Conservation (phyloP, 2,113 vertebrate species). For the Gallinago media region DNA sequence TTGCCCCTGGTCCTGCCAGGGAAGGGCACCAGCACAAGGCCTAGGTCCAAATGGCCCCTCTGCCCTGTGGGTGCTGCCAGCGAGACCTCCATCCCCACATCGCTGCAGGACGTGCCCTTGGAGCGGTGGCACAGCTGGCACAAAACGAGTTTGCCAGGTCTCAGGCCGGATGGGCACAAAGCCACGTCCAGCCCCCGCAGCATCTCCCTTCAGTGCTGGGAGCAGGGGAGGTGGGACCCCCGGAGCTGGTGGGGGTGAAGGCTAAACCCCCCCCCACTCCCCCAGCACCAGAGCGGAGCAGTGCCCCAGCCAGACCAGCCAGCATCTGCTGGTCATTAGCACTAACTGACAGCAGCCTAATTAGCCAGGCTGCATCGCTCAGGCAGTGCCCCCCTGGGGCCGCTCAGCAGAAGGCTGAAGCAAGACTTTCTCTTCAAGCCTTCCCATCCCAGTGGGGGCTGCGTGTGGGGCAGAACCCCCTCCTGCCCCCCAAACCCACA, state of each 20-base stretch:
- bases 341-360: not conserved
- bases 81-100: not conserved
- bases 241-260: not conserved
- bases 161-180: not conserved
- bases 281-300: not conserved
- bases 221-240: not conserved
- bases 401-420: not conserved
- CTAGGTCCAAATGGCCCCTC: fast-evolving
- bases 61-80: not conserved
- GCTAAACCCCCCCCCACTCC: fast-evolving
- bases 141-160: not conserved
- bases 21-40: fast-evolving
- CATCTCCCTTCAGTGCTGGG: not conserved
- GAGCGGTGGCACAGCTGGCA: not conserved
- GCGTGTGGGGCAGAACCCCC: not conserved
- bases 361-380: not conserved
- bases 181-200: fast-evolving
- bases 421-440: not conserved
- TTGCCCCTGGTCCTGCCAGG: not conserved
- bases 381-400: not conserved
- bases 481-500: not conserved
- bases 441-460: not conserved
- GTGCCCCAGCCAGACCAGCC: not conserved
- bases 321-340: not conserved
- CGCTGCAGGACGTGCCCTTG: fast-evolving